phyloP scores from a whole-genome alignment of 2,113 vertebrate species.

The Neotragus pygmaeus region DNA sequence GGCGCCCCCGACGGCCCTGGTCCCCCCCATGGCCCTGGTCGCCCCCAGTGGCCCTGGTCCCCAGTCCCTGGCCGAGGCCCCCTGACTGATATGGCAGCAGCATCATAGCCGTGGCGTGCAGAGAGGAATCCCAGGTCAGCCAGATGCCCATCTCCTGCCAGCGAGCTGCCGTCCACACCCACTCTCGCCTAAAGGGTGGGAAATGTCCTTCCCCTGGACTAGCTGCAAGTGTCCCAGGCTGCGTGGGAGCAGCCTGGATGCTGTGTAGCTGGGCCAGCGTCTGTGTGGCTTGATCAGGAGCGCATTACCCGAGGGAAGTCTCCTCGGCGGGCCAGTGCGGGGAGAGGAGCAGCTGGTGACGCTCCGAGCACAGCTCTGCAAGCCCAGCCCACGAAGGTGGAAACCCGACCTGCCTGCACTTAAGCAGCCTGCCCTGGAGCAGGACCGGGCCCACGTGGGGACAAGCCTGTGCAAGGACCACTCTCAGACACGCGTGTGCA shows the following conservation, averaged over 20 bases:
- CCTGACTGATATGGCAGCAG: background rate
- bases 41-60: background rate
- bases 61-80: background rate
- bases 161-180: background rate
- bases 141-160: background rate
- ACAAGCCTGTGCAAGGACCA: rapidly evolving
- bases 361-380: too few species aligned
- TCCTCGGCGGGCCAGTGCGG: rapidly evolving
- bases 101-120: rapidly evolving
- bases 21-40: background rate
- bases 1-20: background rate
- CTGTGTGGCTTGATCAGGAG: background rate
- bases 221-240: background rate
- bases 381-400: rapidly evolving
- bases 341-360: background rate
- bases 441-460: rapidly evolving
- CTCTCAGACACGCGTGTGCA: rapidly evolving
- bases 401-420: rapidly evolving
- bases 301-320: rapidly evolving
- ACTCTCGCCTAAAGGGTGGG: background rate
- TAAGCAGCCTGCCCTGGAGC: rapidly evolving
- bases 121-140: background rate
- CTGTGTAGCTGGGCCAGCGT: background rate
- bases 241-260: rapidly evolving
- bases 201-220: background rate